Base-by-base conservation (phyloP, 2,888 invertebrate species). In the Dynastes tityus region DNA sequence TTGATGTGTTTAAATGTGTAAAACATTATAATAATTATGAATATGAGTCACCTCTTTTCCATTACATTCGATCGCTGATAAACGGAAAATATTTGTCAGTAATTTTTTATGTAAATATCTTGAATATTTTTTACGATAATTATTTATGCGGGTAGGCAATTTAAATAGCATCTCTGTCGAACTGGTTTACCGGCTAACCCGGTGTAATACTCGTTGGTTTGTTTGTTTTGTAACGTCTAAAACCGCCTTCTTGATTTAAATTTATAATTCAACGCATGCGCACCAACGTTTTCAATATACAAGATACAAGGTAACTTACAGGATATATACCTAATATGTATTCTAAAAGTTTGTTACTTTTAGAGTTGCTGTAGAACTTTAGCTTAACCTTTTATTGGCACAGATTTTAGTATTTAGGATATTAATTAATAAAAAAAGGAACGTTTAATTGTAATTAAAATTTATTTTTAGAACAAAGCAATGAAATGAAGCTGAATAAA, bases 211-310 rank as follows among this genome's bases (percentile, higher is more conserved):
- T 71, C 8, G 11, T 55, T 73, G 40, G 71, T 73, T 73, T 61
- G 61, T 73, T 73, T 73, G 22, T 22, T 22, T 71, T 40, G 0
- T 32, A 70, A 53, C 32, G 27, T 16, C 5, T 6, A 0, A 37
- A 71, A 55, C 71, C 45, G 73, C 45, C 45, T 40, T 74, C 13
- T 45, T 1, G 11, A 74, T 61, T 74, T 49, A 61, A 74, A 61
- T 40, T 74, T 51, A 22, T 27, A 45, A 61, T 73, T 9, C 2
- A 9, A n/a, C 61, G 63, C 73, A 27, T 61, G 73, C 61, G 73
- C 29, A 27, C 5, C 6, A 55, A 16, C 22, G 22, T 22, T 22
- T 22, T 22, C 22, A 22, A 22, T 22, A 22, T 22, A 22, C 22
- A 22, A 22, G 22, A 22, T 22, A 22, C 22, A 22, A 22, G 22